These are phyloP conservation scores for Sphyrna mokarran DNA, from an alignment of 2,113 vertebrate genomes.

Conservation along the genomic window DNA sequence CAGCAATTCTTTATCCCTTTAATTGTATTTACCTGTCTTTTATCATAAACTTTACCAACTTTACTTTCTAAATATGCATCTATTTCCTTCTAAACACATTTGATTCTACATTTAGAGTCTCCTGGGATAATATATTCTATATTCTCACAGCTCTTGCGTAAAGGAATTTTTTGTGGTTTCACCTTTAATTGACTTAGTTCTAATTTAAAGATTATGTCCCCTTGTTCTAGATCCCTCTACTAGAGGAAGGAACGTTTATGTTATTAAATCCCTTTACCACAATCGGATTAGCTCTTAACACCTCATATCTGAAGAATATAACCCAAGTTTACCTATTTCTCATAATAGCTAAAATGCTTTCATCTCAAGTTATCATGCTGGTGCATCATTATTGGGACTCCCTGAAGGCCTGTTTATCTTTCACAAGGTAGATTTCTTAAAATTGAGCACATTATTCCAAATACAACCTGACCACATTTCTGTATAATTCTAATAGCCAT, in stretches of 20 bases:
- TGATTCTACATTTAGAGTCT: background rate
- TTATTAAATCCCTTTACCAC: slow-evolving; percentile 16
- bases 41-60: background rate
- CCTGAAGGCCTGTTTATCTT: background rate
- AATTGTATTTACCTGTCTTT: background rate
- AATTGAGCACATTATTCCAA: background rate
- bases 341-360: slow-evolving; percentile 12
- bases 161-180: background rate
- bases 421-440: background rate
- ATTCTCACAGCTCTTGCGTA: background rate
- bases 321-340: background rate
- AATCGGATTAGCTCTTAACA: slow-evolving; percentile 5
- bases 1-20: background rate
- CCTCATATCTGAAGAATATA: slow-evolving; percentile 8
- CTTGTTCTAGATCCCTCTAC: background rate
- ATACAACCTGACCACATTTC: background rate
- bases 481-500: background rate
- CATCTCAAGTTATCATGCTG: background rate
- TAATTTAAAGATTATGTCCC: slow-evolving; percentile 4
- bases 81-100: background rate
- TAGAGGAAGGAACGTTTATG: background rate
- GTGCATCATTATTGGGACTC: background rate
- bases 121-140: background rate
- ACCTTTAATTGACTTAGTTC: background rate
- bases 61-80: background rate